phyloP scores from a whole-genome alignment of 2,888 invertebrate genomes.

The Dusona sp. region DNA sequence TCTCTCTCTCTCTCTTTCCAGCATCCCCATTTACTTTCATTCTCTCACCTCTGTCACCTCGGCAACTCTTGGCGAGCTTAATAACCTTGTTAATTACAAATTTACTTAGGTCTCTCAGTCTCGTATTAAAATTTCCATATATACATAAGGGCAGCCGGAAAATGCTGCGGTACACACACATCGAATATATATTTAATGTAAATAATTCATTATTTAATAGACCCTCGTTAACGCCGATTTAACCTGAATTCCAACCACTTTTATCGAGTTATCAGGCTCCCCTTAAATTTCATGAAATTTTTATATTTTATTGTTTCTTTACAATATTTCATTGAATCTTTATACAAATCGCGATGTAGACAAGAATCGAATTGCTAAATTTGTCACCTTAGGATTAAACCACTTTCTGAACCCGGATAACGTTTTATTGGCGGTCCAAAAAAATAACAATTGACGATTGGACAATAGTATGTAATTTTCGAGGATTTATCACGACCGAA shows the following conservation, averaged over 20 bases:
- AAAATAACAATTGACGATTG: neutral
- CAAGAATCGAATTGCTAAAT: neutral
- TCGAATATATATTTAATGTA: slow-evolving; percentile 8
- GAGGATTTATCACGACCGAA: neutral
- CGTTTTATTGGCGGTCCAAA: neutral
- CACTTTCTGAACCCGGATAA: neutral
- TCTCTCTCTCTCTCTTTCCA: slow-evolving; percentile 14
- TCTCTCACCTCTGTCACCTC: slow-evolving; percentile 32
- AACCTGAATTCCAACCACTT: neutral
- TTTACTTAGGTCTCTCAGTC: slow-evolving; percentile 49
- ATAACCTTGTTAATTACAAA: slow-evolving; percentile 58
- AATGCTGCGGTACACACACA: neutral
- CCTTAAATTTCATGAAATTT: neutral
- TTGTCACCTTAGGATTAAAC: neutral
- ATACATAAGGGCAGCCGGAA: neutral
- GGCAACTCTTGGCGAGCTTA: slow-evolving; percentile 40
- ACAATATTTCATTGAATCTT: neutral
- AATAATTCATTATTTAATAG: slow-evolving; percentile 29
- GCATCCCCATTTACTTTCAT: slow-evolving; percentile 11
- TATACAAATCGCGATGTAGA: neutral
- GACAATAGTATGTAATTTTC: neutral
- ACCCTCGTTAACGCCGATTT: slow-evolving; percentile 20
- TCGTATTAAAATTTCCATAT: slow-evolving; percentile 40
- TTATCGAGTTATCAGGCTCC: neutral
- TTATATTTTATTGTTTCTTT: neutral